Base-by-base conservation (phyloP, 2,797 vertebrate species). In the Pseudomugil gertrudae region DNA sequence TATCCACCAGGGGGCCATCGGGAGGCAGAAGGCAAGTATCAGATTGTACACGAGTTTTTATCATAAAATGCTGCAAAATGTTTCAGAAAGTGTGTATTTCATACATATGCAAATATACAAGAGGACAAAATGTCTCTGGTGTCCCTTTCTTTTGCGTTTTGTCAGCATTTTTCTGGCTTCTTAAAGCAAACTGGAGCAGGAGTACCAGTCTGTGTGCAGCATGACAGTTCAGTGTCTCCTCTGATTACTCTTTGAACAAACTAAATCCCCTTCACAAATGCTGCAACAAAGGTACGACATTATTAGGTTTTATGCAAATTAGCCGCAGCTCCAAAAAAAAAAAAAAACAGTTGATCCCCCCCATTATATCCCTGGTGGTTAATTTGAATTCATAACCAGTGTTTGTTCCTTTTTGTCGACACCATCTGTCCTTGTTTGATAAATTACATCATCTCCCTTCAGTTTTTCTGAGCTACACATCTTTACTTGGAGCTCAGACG, bases 281-380 rank as follows among this genome's bases (percentile, higher is more conserved):
- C 54, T 2, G 57, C 54, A 23, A 57, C 69, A 71, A 62, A 78
- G 59, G 55, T 74, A 26, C 19, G 48, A 71, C 69, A 74, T 71
- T 66, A 67, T 76, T 60, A 62, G 64, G 35, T 55, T 81, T 81
- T 43, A 74, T 72, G 76, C 35, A 74, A 60, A 79, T 66, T 32
- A 47, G 50, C 43, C 30, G 48, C 47, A 17, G n/a, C 48, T 53
- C 61, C 66, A 4, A 24, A 35, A 36, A 11, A n/a, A n/a, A 63
- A 4, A 24, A 35, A 29, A 29, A 29, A 29, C 63, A 17, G 35
- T 32, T 58, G 48, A 55, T 51, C 43, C 69, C 57, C 43, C 69
- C 57, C 5, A 5, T 52, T 2, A 50, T 29, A 14, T 79, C 51
- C 63, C 69, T 21, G 59, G 24, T 55, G 74, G 69, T 55, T 77